A percentile compares a stretch with the other conserved stretches of the same genome.
Conservation (phyloP, 2,797 vertebrate genomes). For the Pogoniulus pusillus region DNA sequence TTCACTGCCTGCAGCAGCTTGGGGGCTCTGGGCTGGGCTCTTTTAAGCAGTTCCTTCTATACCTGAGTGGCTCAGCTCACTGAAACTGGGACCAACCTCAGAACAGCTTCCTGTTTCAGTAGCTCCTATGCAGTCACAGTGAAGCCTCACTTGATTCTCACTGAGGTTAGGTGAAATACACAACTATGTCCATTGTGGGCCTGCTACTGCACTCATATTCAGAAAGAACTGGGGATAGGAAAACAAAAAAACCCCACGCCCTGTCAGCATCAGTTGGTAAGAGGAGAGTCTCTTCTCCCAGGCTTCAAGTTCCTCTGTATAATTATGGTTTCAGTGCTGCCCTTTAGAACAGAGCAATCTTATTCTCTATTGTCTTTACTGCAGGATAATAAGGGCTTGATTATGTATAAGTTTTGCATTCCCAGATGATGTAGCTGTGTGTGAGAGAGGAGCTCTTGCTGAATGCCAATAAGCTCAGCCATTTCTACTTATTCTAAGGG, state of each 20-base stretch:
- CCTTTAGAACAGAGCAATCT: neutral
- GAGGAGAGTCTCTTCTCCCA: neutral
- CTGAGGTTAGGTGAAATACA: neutral
- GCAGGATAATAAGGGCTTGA: neutral
- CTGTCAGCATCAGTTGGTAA: neutral
- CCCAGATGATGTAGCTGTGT: neutral
- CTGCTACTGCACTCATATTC: neutral
- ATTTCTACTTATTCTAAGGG: neutral
- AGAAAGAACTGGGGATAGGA: neutral
- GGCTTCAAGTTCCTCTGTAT: neutral
- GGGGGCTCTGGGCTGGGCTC: no score
- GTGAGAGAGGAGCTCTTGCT: neutral
- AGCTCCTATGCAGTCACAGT: neutral
- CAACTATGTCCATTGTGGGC: neutral
- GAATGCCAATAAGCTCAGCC: neutral
- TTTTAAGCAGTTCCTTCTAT: no score
- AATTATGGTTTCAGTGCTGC: neutral
- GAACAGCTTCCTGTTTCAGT: neutral
- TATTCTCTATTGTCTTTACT: neutral
- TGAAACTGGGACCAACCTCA: neutral
- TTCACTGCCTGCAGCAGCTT: no score
- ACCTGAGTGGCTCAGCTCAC: neutral
- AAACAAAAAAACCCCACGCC: neutral
- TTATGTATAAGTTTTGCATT: neutral
- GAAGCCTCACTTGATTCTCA: neutral